Evolutionary conservation across 2,888 invertebrate genomes (phyloP).

Genomic region (Tenthredo amoena): DNA sequence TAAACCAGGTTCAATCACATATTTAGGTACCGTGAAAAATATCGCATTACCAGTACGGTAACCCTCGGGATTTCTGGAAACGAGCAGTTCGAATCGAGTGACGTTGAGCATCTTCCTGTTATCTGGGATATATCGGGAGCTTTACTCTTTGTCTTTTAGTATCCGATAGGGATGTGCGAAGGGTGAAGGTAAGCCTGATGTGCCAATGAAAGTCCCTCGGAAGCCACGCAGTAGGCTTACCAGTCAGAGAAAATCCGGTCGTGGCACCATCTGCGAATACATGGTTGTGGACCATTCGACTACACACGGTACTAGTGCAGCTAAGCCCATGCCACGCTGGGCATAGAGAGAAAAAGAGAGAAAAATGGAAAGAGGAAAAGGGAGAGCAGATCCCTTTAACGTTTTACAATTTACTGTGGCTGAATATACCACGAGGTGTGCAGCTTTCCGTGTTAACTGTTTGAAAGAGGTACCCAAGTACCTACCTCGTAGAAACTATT

Average conservation of each 20-base stretch:
- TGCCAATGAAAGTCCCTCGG: slow-evolving; percentile 32
- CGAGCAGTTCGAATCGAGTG: slow-evolving; percentile 2
- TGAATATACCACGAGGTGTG: not conserved
- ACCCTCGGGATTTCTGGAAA: not conserved
- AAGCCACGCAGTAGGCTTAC: slow-evolving; percentile 25
- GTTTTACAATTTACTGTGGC: slow-evolving; percentile 15
- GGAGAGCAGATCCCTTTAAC: not conserved
- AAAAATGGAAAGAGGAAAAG: not conserved
- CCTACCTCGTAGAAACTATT: slow-evolving; percentile 20
- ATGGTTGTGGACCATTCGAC: slow-evolving; percentile 3
- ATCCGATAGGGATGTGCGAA: slow-evolving; percentile 32
- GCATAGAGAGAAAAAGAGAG: not conserved
- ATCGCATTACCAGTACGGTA: not conserved
- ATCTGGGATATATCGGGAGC: slow-evolving; percentile 23
- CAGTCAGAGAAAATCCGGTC: slow-evolving; percentile 7
- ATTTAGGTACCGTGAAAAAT: not conserved
- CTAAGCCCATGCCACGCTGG: not conserved
- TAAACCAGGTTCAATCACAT: not conserved
- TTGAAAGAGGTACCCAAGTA: slow-evolving; percentile 7
- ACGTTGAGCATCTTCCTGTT: not conserved
- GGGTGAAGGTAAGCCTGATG: slow-evolving; percentile 25
- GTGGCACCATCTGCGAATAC: slow-evolving; percentile 29
- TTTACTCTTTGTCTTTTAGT: slow-evolving; percentile 43
- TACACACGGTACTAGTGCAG: not conserved
- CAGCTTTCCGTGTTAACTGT: not conserved